Evolutionary conservation across 1,140 invertebrate species (phyloP), one percentile per base, ranked within the genome.

Genomic region (Cherax quadricarinatus): DNA sequence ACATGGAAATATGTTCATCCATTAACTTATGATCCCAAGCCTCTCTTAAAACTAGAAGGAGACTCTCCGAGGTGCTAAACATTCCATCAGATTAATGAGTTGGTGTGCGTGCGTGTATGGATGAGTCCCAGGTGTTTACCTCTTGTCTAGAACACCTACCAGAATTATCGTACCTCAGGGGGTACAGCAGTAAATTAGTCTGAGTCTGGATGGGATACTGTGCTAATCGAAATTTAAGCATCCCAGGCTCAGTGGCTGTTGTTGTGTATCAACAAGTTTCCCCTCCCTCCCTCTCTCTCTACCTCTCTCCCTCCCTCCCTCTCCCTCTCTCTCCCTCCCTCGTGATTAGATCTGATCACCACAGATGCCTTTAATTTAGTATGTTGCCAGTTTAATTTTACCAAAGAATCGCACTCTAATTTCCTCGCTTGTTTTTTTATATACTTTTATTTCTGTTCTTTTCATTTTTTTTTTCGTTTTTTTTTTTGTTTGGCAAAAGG

Each of bases 71-170:
- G 84, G 75, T 78, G n/a, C 89, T 86, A 80, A 91, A 86, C 89
- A 86, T 86, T 91, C 89, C 89, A 91, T 91, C 89, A 86, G 83
- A 86, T 91, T 91, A 91, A 91, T 91, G 89, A 91, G 89, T 91
- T 81, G 51, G 78, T 73, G 80, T 82, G 51, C 60, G 82, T 60
- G 89, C 57, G 89, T 85, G 89, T 85, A 70, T 85, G 82, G 70
- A 86, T 85, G 82, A 86, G 24, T 80, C 82, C 83, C 89, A n/a
- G 60, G 89, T 89, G 88, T 84, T 89, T 75, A 89, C 88, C 80
- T 89, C 80, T 89, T 83, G 88, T 83, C 88, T 82, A 60, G 80
- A 83, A 83, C 88, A 80, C 80, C 62, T 73, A 18, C 81, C 66
- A 70, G 88, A 89, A 75, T 89, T 66, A 89, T 89, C 60, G 88